Evolutionary conservation across 2,888 invertebrate species (phyloP).

Genomic region (Sphaerophoria taeniata): DNA sequence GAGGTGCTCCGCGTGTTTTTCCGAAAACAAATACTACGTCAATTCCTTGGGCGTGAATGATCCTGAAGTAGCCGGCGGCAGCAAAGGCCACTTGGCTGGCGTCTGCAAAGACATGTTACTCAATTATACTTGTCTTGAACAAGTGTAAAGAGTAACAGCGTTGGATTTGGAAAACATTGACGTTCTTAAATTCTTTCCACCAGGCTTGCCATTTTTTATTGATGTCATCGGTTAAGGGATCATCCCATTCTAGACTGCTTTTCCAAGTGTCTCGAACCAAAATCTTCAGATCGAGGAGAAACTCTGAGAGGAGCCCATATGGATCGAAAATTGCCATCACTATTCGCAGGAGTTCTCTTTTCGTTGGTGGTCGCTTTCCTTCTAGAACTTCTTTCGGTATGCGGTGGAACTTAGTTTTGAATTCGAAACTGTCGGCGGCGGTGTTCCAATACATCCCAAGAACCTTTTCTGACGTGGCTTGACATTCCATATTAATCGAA

Average conservation of each 20-base stretch:
- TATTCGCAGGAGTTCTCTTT: constrained; percentile 35
- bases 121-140: not conserved
- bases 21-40: too few relatives aligned
- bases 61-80: too few relatives aligned
- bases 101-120: constrained; percentile 15
- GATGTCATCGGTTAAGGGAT: too few relatives aligned
- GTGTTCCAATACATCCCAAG: not conserved
- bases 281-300: too few relatives aligned
- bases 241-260: too few relatives aligned
- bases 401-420: constrained; percentile 32
- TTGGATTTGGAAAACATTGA: too few relatives aligned
- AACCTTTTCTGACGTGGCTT: not conserved
- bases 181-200: constrained; percentile 18
- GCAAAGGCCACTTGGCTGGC: constrained; percentile 23
- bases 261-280: too few relatives aligned
- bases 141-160: constrained; percentile 26
- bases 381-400: constrained; percentile 19
- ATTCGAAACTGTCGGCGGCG: constrained; percentile 19
- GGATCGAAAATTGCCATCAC: constrained; percentile 25
- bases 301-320: too few relatives aligned
- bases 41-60: too few relatives aligned
- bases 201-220: too few relatives aligned
- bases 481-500: not conserved
- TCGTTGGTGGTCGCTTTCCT: constrained; percentile 32
- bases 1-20: constrained; percentile 38